phyloP scores from a whole-genome alignment of 2,797 vertebrate genomes.

The Manis javanica region DNA sequence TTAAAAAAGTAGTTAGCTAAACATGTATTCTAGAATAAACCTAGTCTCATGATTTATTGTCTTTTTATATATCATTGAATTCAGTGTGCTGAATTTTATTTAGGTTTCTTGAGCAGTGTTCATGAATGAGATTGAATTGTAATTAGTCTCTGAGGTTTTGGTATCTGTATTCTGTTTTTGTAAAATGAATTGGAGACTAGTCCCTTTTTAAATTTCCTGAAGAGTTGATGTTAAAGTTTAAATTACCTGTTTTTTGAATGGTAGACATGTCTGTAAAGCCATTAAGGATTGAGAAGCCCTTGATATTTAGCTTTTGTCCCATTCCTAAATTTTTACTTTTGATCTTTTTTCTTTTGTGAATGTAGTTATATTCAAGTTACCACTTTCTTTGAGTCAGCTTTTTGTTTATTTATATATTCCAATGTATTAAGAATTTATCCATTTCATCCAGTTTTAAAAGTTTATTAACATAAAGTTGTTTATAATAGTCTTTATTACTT shows the following conservation, averaged over 20 bases:
- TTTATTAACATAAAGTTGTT: conserved; percentile 4
- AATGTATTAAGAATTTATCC: background rate
- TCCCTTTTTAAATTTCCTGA: background rate
- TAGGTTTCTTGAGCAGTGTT: conserved; percentile 33
- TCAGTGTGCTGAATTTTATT: background rate
- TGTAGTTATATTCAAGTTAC: background rate
- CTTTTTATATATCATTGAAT: background rate
- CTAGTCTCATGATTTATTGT: background rate
- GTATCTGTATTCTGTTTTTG: background rate
- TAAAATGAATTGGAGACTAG: background rate
- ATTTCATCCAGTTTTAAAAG: conserved; percentile 2
- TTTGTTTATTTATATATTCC: background rate
- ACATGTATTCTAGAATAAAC: background rate
- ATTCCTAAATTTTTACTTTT: background rate
- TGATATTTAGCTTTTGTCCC: background rate
- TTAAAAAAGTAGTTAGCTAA: background rate
- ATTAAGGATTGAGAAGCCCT: background rate
- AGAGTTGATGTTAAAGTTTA: background rate
- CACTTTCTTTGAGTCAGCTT: background rate
- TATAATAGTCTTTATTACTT: background rate
- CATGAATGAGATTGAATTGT: background rate
- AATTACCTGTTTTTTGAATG: background rate
- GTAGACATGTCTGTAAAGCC: background rate
- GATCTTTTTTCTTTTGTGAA: background rate
- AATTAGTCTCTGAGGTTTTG: background rate